Base-by-base conservation (phyloP, 2,888 invertebrate species). In the Drosophila emarginata region DNA sequence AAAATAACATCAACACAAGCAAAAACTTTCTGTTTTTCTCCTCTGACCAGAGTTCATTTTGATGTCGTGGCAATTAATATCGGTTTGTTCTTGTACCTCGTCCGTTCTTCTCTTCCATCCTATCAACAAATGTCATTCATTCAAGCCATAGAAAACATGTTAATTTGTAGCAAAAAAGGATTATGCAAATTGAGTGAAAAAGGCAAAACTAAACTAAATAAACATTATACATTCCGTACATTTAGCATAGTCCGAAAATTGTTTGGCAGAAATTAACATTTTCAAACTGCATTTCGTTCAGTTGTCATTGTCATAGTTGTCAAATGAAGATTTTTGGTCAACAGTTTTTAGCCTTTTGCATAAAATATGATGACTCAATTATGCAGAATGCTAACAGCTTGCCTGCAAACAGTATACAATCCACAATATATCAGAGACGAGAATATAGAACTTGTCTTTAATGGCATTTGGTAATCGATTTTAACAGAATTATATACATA, bases 161-260 rank as follows among this genome's bases (percentile, higher is more conserved):
- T 74, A 67, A 70, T 74, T 74, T 70, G 64, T 53, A 53, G 61
- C 73, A 23, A 57, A 73, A 59, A 64, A 60, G 66, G 77, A 64
- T 71, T 72, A 77, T 75, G 83, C 40, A 70, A 80, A 78, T 82
- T 74, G 64, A 50, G 14, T 21, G 57, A 56, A 72, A 67, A 72
- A 32, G 56, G 15, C 37, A 23, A 52, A 52, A 50, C 37, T n/a
- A 57, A 65, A 37, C 52, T 28, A 18, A 57, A 58, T 32, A 57
- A 12, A 32, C 56, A 63, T 37, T 18, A 45, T 32, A 54, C 12
- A 40, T n/a, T 9, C 14, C 7, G 3, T 2, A 39, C 15, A 32
- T 32, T 32, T 32, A 1, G 32, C 32, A 32, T 32, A 32, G 32
- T 37, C 23, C 2, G 26, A 65, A 59, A 65, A 53, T 32, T 21